phyloP scores from a whole-genome alignment of 1,140 invertebrate genomes.

The Lepidurus couesii region DNA sequence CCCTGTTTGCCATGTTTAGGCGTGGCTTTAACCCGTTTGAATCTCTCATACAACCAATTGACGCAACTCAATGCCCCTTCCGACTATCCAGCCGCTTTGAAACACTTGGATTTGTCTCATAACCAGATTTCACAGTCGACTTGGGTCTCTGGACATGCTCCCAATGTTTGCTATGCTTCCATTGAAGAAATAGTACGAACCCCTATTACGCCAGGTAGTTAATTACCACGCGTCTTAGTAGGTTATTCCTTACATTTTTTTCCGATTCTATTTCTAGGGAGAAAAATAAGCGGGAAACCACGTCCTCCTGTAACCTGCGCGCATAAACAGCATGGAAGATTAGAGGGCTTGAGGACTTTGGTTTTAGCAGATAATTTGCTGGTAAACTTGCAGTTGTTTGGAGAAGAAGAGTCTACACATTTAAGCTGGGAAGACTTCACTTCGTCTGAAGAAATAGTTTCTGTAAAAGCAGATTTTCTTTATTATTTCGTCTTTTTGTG shows the following conservation, averaged over 20 bases:
- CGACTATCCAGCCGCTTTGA: constrained; percentile 77
- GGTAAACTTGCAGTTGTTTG: constrained; percentile 66
- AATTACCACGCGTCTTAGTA: background rate
- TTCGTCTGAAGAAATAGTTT: background rate
- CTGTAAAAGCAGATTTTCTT: background rate
- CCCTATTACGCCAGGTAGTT: constrained; percentile 30
- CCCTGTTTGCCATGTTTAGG: background rate
- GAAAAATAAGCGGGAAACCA: constrained; percentile 36
- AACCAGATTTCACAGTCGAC: constrained; percentile 87
- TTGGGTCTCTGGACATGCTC: constrained; percentile 50
- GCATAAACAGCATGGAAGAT: constrained; percentile 70
- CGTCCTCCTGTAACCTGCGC: constrained; percentile 51
- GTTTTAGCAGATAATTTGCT: constrained; percentile 81
- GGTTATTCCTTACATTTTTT: background rate
- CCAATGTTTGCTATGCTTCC: constrained; percentile 58
- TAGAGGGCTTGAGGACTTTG: constrained; percentile 73
- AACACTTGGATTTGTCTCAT: constrained; percentile 87
- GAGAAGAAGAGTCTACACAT: constrained; percentile 57
- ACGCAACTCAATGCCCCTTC: constrained; percentile 74
- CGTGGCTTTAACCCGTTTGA: constrained; percentile 5
- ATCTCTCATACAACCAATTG: constrained; percentile 37
- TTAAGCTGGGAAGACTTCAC: constrained; percentile 19
- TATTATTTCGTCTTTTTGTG: background rate
- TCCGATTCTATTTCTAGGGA: constrained; percentile 25
- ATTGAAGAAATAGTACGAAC: constrained; percentile 40